Conservation (phyloP, 1,140 invertebrate species). For the Brachionus manjavacas region DNA sequence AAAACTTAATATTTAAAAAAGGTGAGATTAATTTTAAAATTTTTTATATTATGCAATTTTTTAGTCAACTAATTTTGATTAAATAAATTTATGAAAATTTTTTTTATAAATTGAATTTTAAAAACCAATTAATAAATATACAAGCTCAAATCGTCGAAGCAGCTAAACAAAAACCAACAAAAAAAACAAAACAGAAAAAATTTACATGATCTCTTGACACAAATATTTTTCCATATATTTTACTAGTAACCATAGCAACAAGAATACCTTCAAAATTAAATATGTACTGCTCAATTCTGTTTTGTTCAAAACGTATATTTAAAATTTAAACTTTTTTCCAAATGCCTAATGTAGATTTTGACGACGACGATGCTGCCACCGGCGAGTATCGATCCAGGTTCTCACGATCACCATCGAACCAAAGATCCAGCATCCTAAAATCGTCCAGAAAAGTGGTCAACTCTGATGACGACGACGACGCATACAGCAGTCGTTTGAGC, state of each 20-base stretch:
- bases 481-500: neutral
- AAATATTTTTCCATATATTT: neutral
- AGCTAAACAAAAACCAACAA: neutral
- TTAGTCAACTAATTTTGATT: too few relatives aligned
- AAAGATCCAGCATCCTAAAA: neutral
- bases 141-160: neutral
- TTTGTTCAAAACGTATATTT: neutral
- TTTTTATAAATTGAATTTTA: neutral
- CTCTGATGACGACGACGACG: constrained; percentile 2
- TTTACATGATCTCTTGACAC: constrained; percentile 21
- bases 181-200: neutral
- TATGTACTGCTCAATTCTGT: neutral
- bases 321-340: neutral
- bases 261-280: constrained; percentile 12
- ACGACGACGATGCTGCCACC: neutral
- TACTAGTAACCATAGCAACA: constrained; percentile 6
- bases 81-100: too few relatives aligned
- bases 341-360: constrained; percentile 29
- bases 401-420: neutral
- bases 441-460: neutral
- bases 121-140: neutral
- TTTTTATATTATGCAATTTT: neutral
- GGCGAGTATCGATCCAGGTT: neutral
- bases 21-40: too few relatives aligned
- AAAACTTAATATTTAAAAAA: too few relatives aligned